Evolutionary conservation across 2,797 vertebrate genomes (phyloP).

Genomic region (Denticeps clupeoides): DNA sequence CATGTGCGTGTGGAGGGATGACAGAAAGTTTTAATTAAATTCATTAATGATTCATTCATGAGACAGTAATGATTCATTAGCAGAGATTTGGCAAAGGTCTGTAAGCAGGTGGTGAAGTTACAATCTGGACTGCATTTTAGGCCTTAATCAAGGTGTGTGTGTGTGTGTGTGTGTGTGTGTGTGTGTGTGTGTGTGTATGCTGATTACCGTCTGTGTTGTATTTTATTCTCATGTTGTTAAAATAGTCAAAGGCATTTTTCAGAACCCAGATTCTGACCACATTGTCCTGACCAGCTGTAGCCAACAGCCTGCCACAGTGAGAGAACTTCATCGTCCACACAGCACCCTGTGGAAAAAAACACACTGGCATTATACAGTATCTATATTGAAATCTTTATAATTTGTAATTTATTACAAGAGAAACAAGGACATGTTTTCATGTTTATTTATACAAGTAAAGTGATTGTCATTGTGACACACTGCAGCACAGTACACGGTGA

Average conservation of each 20-base stretch:
- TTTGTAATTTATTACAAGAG: too few species aligned
- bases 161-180: neutral
- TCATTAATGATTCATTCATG: neutral
- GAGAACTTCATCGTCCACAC: conserved; percentile 99
- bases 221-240: conserved; percentile 97
- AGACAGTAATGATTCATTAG: neutral
- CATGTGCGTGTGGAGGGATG: neutral
- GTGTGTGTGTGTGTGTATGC: too few species aligned
- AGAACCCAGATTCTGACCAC: conserved; percentile 96
- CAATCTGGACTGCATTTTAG: neutral
- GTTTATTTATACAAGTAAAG: neutral
- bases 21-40: neutral
- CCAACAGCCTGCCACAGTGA: conserved; percentile 88
- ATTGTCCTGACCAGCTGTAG: conserved; percentile 91
- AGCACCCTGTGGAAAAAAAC: conserved; percentile 73
- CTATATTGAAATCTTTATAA: too few species aligned
- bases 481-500: too few species aligned
- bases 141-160: neutral
- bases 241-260: conserved; percentile 94
- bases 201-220: conserved; percentile 94
- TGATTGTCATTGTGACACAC: too few species aligned
- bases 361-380: too few species aligned
- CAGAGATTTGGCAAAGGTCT: neutral
- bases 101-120: neutral
- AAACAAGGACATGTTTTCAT: neutral